Evolutionary conservation across 2,113 vertebrate species (phyloP).

Genomic region (Zingel zingel): DNA sequence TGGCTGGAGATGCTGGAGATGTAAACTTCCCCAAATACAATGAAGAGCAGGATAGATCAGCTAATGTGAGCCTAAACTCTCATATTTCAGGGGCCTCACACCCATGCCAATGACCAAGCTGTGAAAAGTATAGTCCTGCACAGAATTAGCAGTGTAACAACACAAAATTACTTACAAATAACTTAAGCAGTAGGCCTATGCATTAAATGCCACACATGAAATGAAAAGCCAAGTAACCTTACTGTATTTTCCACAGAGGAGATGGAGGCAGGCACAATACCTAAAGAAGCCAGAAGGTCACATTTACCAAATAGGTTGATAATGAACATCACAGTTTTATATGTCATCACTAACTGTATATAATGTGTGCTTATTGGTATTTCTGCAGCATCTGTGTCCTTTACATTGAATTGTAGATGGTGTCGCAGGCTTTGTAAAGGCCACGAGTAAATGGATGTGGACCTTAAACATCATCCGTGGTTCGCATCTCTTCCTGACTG

Average conservation of each 20-base stretch:
- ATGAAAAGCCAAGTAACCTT: neutral
- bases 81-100: no score
- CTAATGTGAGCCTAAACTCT: no score
- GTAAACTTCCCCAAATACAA: no score
- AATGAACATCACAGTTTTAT: slow-evolving; percentile 19
- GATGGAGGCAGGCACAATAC: neutral
- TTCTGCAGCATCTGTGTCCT: slow-evolving; percentile 11
- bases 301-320: neutral
- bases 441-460: slow-evolving; percentile 53
- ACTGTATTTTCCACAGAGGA: neutral
- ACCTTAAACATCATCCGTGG: slow-evolving; percentile 43
- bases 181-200: neutral
- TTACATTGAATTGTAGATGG: slow-evolving; percentile 29
- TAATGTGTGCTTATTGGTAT: slow-evolving; percentile 22
- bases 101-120: no score
- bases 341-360: neutral
- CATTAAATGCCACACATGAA: neutral
- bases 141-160: no score
- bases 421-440: slow-evolving; percentile 52
- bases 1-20: neutral
- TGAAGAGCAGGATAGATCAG: no score
- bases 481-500: slow-evolving; percentile 46
- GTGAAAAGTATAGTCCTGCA: no score
- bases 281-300: neutral
- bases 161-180: no score